These are phyloP conservation scores for Cheirogaleus major DNA, from an alignment of 2,797 vertebrate genomes.

Conservation along the genomic window DNA sequence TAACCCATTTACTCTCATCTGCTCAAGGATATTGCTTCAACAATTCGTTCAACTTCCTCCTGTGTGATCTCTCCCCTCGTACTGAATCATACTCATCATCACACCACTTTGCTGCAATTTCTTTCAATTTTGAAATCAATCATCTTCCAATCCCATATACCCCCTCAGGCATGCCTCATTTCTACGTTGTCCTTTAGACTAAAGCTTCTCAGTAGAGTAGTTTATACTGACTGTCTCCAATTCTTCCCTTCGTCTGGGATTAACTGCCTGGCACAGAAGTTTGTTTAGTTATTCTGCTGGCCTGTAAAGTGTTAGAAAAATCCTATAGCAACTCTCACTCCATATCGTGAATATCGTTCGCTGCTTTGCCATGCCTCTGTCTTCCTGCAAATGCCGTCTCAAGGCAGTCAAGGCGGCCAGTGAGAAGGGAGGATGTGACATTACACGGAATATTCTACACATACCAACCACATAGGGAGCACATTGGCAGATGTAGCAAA, in stretches of 20 bases:
- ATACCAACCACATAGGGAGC: neutral
- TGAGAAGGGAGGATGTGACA: neutral
- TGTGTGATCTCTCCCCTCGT: neutral
- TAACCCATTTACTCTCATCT: neutral
- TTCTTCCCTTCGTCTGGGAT: neutral
- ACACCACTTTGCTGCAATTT: constrained; percentile 29
- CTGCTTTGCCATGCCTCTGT: neutral
- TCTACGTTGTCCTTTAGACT: neutral
- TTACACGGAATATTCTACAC: neutral
- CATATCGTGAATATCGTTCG: neutral
- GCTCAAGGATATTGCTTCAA: neutral
- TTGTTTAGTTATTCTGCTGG: neutral
- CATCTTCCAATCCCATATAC: neutral
- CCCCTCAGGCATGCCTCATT: neutral
- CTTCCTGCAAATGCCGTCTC: neutral
- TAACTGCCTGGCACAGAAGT: neutral
- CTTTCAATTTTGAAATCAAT: neutral
- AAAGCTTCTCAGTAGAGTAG: neutral
- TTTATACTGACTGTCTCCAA: neutral
- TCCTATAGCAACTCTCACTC: neutral
- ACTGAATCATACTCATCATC: neutral
- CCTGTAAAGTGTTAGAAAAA: neutral
- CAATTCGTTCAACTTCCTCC: neutral
- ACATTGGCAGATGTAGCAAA: neutral
- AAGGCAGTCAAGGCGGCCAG: neutral